These are phyloP conservation scores for Pleuronectes platessa DNA, from an alignment of 2,113 vertebrate species.

Conservation along the genomic window DNA sequence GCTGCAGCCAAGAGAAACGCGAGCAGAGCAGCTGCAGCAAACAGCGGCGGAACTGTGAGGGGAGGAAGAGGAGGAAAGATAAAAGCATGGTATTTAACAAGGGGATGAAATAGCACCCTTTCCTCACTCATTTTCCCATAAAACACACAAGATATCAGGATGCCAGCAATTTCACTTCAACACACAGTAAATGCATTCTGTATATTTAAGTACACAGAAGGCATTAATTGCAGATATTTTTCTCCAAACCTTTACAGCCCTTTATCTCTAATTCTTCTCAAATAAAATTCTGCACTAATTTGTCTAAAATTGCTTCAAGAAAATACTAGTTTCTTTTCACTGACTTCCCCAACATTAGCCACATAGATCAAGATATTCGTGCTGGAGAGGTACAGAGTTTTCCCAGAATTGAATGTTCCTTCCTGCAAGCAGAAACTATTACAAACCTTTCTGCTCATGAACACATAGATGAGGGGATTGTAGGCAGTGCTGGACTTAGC, in stretches of 20 bases:
- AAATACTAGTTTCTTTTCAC: no score
- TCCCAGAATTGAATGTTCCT: not conserved
- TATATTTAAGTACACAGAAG: no score
- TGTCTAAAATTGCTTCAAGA: no score
- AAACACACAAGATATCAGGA: conserved; percentile 10
- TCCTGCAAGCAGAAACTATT: not conserved
- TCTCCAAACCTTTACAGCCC: no score
- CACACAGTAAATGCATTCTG: not conserved
- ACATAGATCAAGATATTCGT: not conserved
- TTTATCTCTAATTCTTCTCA: not conserved
- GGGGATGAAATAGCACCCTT: conserved; percentile 7
- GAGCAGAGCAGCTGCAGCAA: conserved; percentile 88
- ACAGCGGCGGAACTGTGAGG: conserved; percentile 87
- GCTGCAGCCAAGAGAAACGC: conserved; percentile 83
- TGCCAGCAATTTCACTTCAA: conserved; percentile 15
- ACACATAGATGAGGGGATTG: conserved; percentile 91
- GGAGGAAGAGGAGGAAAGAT: not conserved
- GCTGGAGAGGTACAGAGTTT: no score
- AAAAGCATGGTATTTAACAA: conserved; percentile 7
- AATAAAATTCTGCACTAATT: no score
- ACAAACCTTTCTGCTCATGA: conserved; percentile 93
- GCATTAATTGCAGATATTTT: no score
- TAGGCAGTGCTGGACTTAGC: conserved; percentile 92
- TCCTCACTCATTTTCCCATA: conserved; percentile 18
- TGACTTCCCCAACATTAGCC: no score